Evolutionary conservation across 1,140 invertebrate genomes (phyloP).

Genomic region (Zaprionus inermis): DNA sequence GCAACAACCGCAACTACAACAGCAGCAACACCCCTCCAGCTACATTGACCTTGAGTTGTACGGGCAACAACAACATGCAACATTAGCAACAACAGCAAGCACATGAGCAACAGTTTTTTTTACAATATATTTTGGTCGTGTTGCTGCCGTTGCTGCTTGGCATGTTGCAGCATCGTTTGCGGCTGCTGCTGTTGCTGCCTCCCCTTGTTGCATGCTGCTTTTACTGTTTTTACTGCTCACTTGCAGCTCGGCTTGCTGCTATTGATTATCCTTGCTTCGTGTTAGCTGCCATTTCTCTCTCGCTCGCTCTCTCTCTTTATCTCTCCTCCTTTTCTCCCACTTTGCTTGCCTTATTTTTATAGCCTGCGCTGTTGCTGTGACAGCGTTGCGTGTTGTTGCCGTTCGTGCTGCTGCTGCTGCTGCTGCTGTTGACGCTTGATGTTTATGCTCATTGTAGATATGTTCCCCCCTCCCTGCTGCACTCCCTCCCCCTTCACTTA

Average conservation of each 20-base stretch:
- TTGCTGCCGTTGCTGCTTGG: slow-evolving; percentile 34
- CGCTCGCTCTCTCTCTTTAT: background rate
- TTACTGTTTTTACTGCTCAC: slow-evolving; percentile 21
- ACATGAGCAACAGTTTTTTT: slow-evolving; percentile 22
- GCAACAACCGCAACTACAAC: background rate
- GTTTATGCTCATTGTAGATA: slow-evolving; percentile 45
- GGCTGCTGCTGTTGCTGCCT: slow-evolving; percentile 19
- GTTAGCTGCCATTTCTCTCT: slow-evolving; percentile 21
- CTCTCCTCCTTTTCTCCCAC: background rate
- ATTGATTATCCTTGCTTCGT: slow-evolving; percentile 24
- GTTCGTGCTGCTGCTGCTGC: slow-evolving; percentile 14
- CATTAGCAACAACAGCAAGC: slow-evolving; percentile 10
- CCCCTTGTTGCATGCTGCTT: slow-evolving; percentile 25
- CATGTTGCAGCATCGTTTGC: slow-evolving; percentile 8
- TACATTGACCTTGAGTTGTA: background rate
- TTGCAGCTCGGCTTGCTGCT: slow-evolving; percentile 1
- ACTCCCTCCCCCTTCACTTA: slow-evolving; percentile 32
- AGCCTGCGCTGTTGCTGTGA: background rate
- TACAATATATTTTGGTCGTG: slow-evolving; percentile 12
- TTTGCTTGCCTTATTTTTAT: slow-evolving; percentile 18
- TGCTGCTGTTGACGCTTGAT: slow-evolving; percentile 58
- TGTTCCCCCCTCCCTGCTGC: slow-evolving; percentile 21
- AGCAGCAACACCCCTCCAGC: background rate
- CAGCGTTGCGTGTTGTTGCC: slow-evolving; percentile 15
- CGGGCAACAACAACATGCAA: background rate